Evolutionary conservation across 2,113 vertebrate genomes (phyloP).

Genomic region (Phocoena phocoena): DNA sequence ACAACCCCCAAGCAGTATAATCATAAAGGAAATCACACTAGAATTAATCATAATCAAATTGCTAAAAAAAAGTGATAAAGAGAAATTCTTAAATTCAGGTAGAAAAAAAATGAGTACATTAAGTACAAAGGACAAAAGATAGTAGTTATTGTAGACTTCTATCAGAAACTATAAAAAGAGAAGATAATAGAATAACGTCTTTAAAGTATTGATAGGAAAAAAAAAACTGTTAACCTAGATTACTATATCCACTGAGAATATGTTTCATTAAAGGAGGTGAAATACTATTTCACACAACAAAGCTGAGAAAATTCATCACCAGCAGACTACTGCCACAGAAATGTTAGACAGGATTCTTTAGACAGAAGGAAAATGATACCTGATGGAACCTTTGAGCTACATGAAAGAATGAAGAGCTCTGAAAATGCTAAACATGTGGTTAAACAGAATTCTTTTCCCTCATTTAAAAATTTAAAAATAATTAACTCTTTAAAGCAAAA

Average conservation of each 20-base stretch:
- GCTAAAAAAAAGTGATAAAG: background rate
- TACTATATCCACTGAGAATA: background rate
- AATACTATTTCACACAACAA: background rate
- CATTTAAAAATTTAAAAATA: slow-evolving; percentile 24
- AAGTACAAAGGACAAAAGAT: background rate
- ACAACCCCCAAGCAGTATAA: background rate
- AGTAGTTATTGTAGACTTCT: background rate
- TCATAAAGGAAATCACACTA: background rate
- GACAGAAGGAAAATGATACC: background rate
- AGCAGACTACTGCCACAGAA: background rate
- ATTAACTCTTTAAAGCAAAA: background rate
- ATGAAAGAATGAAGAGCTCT: slow-evolving; percentile 9
- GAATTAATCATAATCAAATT: background rate
- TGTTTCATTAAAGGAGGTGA: background rate
- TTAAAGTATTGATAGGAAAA: background rate
- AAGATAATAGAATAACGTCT: background rate
- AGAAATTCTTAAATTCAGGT: slow-evolving; percentile 2
- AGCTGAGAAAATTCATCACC: background rate
- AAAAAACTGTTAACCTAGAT: background rate
- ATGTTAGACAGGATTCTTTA: background rate
- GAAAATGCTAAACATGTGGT: background rate
- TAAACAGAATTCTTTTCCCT: background rate
- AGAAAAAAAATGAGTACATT: background rate
- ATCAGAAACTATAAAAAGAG: background rate
- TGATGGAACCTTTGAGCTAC: background rate